These are phyloP conservation scores for Drosophila multiciliata DNA, from an alignment of 2,888 invertebrate species.

Conservation along the genomic window DNA sequence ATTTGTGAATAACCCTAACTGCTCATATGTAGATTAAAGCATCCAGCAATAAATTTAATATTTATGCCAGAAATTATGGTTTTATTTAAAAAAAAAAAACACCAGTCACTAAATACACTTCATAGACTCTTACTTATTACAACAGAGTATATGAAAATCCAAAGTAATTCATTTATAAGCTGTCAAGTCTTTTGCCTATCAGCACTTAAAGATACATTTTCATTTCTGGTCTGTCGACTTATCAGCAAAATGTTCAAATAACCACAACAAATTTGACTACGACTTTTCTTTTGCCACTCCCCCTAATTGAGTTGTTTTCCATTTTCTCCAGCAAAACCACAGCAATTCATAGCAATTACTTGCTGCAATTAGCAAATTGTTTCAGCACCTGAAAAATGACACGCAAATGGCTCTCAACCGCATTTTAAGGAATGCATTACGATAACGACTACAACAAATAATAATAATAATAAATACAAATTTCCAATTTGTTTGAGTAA, in stretches of 20 bases:
- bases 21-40: not conserved
- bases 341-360: constrained; percentile 28
- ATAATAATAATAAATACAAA: constrained; percentile 3
- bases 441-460: constrained; percentile 6
- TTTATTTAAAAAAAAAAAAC: not conserved
- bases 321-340: not conserved
- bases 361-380: constrained; percentile 62
- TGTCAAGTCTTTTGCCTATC: constrained; percentile 35
- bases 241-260: constrained; percentile 32
- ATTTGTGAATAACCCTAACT: not conserved
- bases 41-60: not conserved
- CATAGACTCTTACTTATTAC: not conserved
- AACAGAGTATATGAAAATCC: not conserved
- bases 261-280: constrained; percentile 29
- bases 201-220: constrained; percentile 36
- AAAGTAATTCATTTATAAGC: constrained; percentile 13
- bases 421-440: constrained; percentile 21
- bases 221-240: constrained; percentile 23
- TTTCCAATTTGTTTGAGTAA: constrained; percentile 15
- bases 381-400: constrained; percentile 37
- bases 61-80: not conserved
- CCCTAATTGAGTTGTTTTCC: too few species aligned
- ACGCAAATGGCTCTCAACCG: constrained; percentile 33
- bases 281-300: not conserved
- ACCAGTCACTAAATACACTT: not conserved